A percentile compares a stretch with the other conserved stretches of the same genome.
phyloP scores from a whole-genome alignment of 2,797 vertebrate species.

The Scolopax rusticola region DNA sequence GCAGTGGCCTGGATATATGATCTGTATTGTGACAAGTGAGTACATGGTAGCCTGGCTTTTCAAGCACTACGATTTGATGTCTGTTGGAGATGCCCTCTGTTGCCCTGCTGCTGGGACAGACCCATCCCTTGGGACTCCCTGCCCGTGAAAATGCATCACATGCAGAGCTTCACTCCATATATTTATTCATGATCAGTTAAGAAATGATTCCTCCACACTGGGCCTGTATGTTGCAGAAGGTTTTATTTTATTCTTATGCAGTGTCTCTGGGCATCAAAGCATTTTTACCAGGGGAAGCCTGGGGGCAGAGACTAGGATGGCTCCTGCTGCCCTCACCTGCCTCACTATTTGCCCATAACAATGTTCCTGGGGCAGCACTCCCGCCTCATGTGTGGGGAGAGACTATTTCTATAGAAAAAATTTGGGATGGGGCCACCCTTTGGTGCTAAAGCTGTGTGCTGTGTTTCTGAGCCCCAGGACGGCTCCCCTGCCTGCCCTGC shows the following conservation, averaged over 20 bases:
- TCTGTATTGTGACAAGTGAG: background rate
- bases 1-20: background rate
- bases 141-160: fast-evolving
- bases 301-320: background rate
- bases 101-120: background rate
- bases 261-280: background rate
- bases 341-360: fast-evolving
- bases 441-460: background rate
- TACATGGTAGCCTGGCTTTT: background rate
- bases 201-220: background rate
- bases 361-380: background rate
- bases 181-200: background rate
- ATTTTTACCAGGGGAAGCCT: background rate
- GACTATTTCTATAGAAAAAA: background rate
- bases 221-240: background rate
- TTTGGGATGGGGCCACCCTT: background rate
- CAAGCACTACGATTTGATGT: background rate
- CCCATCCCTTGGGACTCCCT: fast-evolving
- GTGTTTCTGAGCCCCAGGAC: fast-evolving
- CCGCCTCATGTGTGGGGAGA: background rate
- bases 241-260: background rate
- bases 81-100: background rate
- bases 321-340: background rate
- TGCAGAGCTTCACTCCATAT: background rate
- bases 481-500: background rate